A percentile compares a stretch with the other conserved stretches of the same genome.
These are phyloP conservation scores for Papilio polyxenes DNA, from an alignment of 1,140 invertebrate species.

Conservation along the genomic window DNA sequence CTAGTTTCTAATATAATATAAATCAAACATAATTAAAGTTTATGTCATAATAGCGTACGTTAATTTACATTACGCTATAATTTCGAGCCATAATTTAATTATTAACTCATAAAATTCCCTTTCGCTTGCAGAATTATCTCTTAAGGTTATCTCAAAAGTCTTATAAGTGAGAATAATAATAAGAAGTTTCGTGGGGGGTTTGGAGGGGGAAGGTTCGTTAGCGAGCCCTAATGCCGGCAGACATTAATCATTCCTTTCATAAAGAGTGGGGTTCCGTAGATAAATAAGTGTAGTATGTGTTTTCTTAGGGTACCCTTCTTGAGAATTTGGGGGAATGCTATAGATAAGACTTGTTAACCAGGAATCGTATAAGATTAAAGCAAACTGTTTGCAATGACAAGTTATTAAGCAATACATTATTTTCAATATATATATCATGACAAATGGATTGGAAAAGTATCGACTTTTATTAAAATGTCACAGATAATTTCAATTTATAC, in stretches of 20 bases:
- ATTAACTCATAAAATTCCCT: slow-evolving; percentile 40
- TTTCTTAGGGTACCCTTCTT: slow-evolving; percentile 79
- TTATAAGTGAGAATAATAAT: slow-evolving; percentile 79
- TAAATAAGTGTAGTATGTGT: slow-evolving; percentile 81
- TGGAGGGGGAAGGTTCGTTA: slow-evolving; percentile 64
- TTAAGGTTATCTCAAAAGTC: slow-evolving; percentile 67
- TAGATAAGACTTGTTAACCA: slow-evolving; percentile 54
- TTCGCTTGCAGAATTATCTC: slow-evolving; percentile 50
- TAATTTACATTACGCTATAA: slow-evolving; percentile 9
- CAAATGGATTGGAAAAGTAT: too few relatives aligned
- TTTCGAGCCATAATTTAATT: slow-evolving; percentile 38
- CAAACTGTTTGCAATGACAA: not conserved
- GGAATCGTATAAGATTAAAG: not conserved
- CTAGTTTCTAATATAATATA: not conserved
- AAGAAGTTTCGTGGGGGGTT: slow-evolving; percentile 51
- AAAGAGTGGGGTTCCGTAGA: slow-evolving; percentile 78
- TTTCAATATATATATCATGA: too few relatives aligned
- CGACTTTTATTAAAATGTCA: too few relatives aligned
- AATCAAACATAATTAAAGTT: slow-evolving; percentile 16
- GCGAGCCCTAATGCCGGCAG: slow-evolving; percentile 75
- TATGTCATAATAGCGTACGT: not conserved
- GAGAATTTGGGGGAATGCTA: slow-evolving; percentile 54
- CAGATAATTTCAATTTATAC: too few relatives aligned
- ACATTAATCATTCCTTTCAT: slow-evolving; percentile 81
- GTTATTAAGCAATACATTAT: not conserved